Evolutionary conservation across 1,140 invertebrate genomes (phyloP).

Genomic region (Drosophila varians): DNA sequence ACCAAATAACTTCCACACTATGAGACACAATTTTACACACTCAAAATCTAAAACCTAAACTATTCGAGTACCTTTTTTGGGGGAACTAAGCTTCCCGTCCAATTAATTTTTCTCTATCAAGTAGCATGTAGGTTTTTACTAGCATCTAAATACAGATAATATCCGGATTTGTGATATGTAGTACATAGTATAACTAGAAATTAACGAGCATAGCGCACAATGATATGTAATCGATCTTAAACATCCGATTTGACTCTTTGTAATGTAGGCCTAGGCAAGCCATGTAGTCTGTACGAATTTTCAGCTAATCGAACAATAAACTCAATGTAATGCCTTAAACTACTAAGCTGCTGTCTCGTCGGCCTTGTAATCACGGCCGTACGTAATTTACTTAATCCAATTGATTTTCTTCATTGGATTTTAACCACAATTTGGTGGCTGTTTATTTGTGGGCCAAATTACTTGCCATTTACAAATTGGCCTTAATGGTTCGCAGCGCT

Average conservation of each 20-base stretch:
- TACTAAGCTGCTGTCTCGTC: conserved; percentile 19
- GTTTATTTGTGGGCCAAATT: conserved; percentile 39
- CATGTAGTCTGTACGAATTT: conserved; percentile 27
- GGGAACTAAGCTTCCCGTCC: conserved; percentile 31
- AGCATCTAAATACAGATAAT: conserved; percentile 55
- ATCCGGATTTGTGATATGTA: conserved; percentile 75
- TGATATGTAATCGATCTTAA: conserved; percentile 48
- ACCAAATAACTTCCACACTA: conserved; percentile 58
- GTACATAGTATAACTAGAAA: conserved; percentile 41
- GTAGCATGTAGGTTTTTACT: conserved; percentile 63
- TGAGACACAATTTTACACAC: conserved; percentile 59
- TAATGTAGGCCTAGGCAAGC: conserved; percentile 4
- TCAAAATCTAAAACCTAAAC: not conserved
- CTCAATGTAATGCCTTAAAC: conserved; percentile 51
- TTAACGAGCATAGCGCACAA: conserved; percentile 69
- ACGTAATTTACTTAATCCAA: conserved; percentile 37
- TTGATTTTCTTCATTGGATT: conserved; percentile 33
- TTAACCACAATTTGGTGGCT: conserved; percentile 4
- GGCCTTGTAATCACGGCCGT: conserved; percentile 26
- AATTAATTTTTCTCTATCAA: conserved; percentile 35
- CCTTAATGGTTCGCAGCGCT: conserved; percentile 22
- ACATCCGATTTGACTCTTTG: conserved; percentile 38
- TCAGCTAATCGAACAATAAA: conserved; percentile 53
- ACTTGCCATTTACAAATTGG: conserved; percentile 58
- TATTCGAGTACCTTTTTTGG: conserved; percentile 36